These are phyloP conservation scores for Synanthedon formicaeformis DNA, from an alignment of 2,888 invertebrate genomes.

Conservation along the genomic window DNA sequence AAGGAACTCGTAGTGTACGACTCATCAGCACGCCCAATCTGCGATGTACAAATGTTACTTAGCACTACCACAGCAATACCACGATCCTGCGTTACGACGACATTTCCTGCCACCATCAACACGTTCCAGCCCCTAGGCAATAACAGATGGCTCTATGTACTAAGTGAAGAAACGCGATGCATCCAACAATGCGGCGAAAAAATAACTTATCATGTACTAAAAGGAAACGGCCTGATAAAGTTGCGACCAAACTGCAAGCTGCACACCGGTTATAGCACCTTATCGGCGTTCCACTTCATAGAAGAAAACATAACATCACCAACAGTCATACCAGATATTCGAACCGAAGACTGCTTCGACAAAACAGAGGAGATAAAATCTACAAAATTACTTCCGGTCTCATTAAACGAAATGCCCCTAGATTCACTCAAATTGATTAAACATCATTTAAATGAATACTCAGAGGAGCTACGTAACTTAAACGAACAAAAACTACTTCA, in stretches of 20 bases:
- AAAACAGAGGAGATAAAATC: background rate
- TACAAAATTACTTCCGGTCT: background rate
- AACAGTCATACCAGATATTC: slow-evolving; percentile 1
- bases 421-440: slow-evolving; percentile 1
- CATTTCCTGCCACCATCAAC: no score
- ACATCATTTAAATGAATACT: background rate
- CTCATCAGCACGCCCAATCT: no score
- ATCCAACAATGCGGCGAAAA: background rate
- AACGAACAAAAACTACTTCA: background rate
- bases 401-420: background rate
- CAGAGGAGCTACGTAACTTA: background rate
- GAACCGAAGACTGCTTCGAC: slow-evolving; percentile 1
- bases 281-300: background rate
- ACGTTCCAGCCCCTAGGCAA: no score
- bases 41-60: no score
- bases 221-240: slow-evolving; percentile 1
- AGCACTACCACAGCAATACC: no score
- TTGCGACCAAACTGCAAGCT: slow-evolving; percentile 1
- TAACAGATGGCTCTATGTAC: background rate
- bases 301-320: slow-evolving; percentile 2
- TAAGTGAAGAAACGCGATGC: background rate
- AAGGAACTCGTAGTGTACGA: no score
- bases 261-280: slow-evolving; percentile 2
- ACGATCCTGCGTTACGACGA: no score
- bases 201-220: slow-evolving; percentile 1